Conservation (phyloP, 2,888 invertebrate species). For the Rhamnusium bicolor region DNA sequence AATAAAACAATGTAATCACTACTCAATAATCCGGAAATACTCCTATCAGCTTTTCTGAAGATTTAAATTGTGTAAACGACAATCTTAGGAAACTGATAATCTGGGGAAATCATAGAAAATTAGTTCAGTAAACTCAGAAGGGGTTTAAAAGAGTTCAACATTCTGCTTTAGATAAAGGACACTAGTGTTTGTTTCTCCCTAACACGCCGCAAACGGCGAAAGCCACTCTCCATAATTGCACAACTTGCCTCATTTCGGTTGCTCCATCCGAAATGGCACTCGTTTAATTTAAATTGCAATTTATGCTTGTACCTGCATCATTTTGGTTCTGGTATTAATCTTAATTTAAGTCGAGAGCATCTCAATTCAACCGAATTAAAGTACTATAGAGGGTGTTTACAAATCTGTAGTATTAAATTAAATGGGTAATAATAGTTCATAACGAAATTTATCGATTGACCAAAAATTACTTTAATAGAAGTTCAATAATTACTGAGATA, state of each 20-base stretch:
- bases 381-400: too few relatives aligned
- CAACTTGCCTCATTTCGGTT: constrained; percentile 14
- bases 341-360: not conserved
- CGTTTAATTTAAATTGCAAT: constrained; percentile 14
- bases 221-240: constrained; percentile 29
- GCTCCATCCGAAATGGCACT: not conserved
- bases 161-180: constrained; percentile 17
- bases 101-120: constrained; percentile 9
- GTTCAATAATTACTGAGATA: too few relatives aligned
- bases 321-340: not conserved
- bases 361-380: not conserved
- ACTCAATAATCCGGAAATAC: not conserved
- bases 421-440: too few relatives aligned
- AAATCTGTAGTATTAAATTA: too few relatives aligned
- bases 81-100: not conserved
- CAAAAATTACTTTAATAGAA: too few relatives aligned
- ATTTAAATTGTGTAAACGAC: not conserved
- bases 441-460: too few relatives aligned
- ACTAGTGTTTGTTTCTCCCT: constrained; percentile 8
- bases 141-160: constrained; percentile 20
- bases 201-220: constrained; percentile 23
- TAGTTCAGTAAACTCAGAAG: constrained; percentile 13
- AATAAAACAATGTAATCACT: not conserved
- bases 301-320: constrained; percentile 4
- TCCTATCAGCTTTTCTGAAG: not conserved